Base-by-base conservation (phyloP, 2,888 invertebrate genomes). In the Neuroscelio doddi region DNA sequence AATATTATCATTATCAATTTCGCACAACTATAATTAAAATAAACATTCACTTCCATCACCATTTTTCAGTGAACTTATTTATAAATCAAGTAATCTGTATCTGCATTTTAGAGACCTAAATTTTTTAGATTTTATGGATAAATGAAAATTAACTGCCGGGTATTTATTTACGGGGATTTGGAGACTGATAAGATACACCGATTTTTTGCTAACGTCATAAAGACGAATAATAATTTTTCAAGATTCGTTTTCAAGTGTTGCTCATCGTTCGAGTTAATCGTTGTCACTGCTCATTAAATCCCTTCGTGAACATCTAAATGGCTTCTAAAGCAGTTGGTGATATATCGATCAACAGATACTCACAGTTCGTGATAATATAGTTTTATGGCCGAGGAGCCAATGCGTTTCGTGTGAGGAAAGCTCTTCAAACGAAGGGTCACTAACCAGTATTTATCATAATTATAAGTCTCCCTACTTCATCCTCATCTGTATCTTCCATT, bases 371-470 rank as follows among this genome's bases (percentile, higher is more conserved):
- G 64, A 64, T 64, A 53, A 50, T 42, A 17, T 30, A 55, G 15
- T 59, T 64, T 64, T 64, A 64, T 64, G 53, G 55, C 44, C 26
- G 46, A 62, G 63, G 56, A 57, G 50, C 59, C 52, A 59, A 64
- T 59, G 52, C 58, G 63, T 65, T 65, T 64, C 46, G 30, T 34
- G 44, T 36, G 41, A 38, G 56, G 30, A 51, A 26, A 39, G 34
- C 42, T 56, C 14, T 30, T 47, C 47, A 44, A 65, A 62, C 53
- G 51, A 38, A 66, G 71, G 78, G 79, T 80, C 79, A 75, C 68
- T 77, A 79, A 79, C 77, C 79, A 72, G 73, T 68, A 71, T 78
- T 79, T 78, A 78, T 81, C 78, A 74, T 71, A 44, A 21, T 9
- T 32, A 46, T 55, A 58, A 61, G 52, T 65, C 66, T 56, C 63